A percentile compares a stretch with the other conserved stretches of the same genome.
These are phyloP conservation scores for Botia kubotai DNA, from an alignment of 2,797 vertebrate species.

Conservation along the genomic window DNA sequence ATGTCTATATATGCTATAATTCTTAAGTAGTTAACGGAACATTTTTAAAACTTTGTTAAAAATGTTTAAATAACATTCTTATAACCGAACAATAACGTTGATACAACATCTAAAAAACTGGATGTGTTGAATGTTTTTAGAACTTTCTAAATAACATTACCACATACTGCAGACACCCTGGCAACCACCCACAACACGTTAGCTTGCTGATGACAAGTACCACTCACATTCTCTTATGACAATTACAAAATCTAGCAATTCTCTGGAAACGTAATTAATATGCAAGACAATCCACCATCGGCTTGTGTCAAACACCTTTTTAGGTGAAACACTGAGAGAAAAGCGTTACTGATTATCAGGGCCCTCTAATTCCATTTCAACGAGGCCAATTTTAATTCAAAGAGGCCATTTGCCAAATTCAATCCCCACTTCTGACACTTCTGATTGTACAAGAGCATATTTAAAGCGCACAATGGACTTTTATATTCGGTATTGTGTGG, in stretches of 20 bases:
- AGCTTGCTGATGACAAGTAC: neutral
- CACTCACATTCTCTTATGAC: neutral
- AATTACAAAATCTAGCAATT: neutral
- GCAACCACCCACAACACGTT: neutral
- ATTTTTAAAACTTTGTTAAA: no score
- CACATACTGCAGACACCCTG: neutral
- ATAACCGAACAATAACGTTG: no score
- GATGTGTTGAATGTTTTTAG: no score
- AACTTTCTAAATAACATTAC: no score
- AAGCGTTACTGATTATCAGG: neutral
- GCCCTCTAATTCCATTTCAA: neutral
- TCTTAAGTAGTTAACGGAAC: no score
- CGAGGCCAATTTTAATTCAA: conserved; percentile 12
- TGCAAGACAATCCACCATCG: neutral
- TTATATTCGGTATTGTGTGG: conserved; percentile 11
- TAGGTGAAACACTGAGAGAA: neutral
- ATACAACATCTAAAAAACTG: no score
- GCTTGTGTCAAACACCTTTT: neutral
- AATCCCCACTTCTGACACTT: conserved; percentile 9
- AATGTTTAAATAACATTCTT: no score
- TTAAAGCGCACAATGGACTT: conserved; percentile 36
- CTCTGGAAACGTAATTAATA: neutral
- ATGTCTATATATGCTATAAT: no score
- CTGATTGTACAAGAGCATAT: conserved; percentile 54
- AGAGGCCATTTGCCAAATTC: neutral